A percentile compares a stretch with the other conserved stretches of the same genome.
phyloP scores from a whole-genome alignment of 1,140 invertebrate genomes.

The Nomia melanderi region DNA sequence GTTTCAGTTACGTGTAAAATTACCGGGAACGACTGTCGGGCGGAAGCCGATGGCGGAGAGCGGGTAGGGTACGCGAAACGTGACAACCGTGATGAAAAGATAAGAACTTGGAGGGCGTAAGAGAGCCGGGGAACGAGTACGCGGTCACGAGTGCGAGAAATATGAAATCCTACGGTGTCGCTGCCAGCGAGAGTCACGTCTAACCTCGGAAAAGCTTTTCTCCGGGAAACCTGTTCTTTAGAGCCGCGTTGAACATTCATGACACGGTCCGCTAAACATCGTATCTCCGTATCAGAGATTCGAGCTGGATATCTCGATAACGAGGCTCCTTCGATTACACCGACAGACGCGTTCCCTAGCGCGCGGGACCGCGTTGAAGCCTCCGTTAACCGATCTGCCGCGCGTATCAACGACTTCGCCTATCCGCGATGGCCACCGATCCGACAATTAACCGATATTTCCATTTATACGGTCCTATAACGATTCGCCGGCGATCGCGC shows the following conservation, averaged over 20 bases:
- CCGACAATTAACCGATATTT: too few species aligned
- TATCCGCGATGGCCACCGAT: too few species aligned
- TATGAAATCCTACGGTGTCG: slow-evolving; percentile 46
- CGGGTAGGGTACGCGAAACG: neutral
- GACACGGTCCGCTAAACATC: neutral
- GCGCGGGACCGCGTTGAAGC: too few species aligned
- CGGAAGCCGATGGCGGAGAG: neutral
- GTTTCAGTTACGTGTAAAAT: neutral
- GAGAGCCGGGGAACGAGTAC: slow-evolving; percentile 10
- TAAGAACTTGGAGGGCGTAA: slow-evolving; percentile 14
- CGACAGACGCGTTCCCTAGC: too few species aligned
- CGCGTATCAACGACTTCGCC: too few species aligned
- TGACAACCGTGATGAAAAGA: slow-evolving; percentile 20
- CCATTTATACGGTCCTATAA: too few species aligned
- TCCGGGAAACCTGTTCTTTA: slow-evolving; percentile 24
- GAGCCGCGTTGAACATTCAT: slow-evolving; percentile 33
- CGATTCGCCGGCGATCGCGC: too few species aligned
- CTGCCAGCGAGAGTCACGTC: slow-evolving; percentile 21
- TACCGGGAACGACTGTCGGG: neutral
- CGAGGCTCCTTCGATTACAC: neutral
- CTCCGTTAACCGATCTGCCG: too few species aligned
- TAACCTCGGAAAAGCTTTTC: slow-evolving; percentile 3
- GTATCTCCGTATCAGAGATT: slow-evolving; percentile 8
- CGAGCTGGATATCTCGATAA: neutral
- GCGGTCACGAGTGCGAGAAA: slow-evolving; percentile 43